phyloP scores from a whole-genome alignment of 1,140 invertebrate genomes.

The Drosophila auraria region DNA sequence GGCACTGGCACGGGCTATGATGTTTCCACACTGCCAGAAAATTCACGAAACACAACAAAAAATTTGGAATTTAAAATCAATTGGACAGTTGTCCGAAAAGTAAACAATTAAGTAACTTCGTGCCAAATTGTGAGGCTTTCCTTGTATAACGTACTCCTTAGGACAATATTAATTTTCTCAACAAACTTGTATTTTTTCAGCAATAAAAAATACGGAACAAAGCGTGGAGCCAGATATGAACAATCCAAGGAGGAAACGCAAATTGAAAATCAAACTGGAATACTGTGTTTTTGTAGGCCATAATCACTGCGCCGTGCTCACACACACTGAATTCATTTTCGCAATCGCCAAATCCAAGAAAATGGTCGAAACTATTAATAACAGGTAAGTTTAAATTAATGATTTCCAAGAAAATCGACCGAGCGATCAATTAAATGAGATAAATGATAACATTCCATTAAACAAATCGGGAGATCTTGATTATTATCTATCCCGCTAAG shows the following conservation, averaged over 20 bases:
- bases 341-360: not conserved
- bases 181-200: not conserved
- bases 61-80: too few relatives aligned
- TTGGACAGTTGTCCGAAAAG: too few relatives aligned
- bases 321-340: constrained; percentile 14
- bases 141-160: too few relatives aligned
- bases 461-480: constrained; percentile 8
- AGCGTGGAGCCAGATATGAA: not conserved
- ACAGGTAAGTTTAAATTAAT: constrained; percentile 19
- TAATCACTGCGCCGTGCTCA: not conserved
- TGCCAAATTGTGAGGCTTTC: too few relatives aligned
- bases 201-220: not conserved
- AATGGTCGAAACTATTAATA: constrained; percentile 10
- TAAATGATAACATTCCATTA: constrained; percentile 12
- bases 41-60: too few relatives aligned
- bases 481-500: constrained; percentile 1
- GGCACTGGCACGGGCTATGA: not conserved
- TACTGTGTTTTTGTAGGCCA: constrained; percentile 12
- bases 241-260: constrained; percentile 22
- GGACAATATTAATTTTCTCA: too few relatives aligned
- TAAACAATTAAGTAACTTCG: too few relatives aligned
- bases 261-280: constrained; percentile 29
- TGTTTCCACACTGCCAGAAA: not conserved
- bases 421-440: constrained; percentile 1
- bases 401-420: not conserved